Conservation (phyloP, 2,113 vertebrate genomes). For the Podiceps cristatus region DNA sequence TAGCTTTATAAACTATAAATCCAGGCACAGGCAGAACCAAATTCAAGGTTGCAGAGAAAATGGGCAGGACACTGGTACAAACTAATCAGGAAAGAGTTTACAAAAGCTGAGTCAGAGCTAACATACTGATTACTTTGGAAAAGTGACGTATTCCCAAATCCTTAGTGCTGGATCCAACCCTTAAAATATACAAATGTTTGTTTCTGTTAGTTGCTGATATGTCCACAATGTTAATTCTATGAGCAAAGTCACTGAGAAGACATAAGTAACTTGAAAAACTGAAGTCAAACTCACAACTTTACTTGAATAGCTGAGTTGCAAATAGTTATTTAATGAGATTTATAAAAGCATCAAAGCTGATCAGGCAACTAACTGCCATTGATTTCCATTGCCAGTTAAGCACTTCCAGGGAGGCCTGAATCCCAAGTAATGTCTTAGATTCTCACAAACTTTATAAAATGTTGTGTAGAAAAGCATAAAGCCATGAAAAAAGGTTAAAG, state of each 20-base stretch:
- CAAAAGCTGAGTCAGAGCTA: not conserved
- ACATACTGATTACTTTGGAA: not conserved
- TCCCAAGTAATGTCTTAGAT: not conserved
- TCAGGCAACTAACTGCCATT: not conserved
- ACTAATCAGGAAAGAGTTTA: not conserved
- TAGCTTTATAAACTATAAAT: not conserved
- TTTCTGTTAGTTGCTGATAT: not conserved
- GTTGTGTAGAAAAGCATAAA: not conserved
- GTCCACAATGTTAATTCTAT: not conserved
- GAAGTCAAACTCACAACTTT: not conserved
- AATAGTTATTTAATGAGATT: not conserved
- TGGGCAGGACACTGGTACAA: not conserved
- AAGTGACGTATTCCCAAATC: not conserved
- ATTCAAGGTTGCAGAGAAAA: not conserved
- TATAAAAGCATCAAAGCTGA: not conserved
- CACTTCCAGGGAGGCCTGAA: not conserved
- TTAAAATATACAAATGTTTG: not conserved
- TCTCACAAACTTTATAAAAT: not conserved
- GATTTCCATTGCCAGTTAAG: not conserved
- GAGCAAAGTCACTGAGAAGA: not conserved
- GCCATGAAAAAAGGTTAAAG: not conserved
- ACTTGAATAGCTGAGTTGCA: not conserved
- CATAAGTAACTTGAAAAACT: not conserved
- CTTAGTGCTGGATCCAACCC: not conserved
- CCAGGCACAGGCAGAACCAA: not conserved